Conservation (phyloP, 2,113 vertebrate species). For the Garra rufa region DNA sequence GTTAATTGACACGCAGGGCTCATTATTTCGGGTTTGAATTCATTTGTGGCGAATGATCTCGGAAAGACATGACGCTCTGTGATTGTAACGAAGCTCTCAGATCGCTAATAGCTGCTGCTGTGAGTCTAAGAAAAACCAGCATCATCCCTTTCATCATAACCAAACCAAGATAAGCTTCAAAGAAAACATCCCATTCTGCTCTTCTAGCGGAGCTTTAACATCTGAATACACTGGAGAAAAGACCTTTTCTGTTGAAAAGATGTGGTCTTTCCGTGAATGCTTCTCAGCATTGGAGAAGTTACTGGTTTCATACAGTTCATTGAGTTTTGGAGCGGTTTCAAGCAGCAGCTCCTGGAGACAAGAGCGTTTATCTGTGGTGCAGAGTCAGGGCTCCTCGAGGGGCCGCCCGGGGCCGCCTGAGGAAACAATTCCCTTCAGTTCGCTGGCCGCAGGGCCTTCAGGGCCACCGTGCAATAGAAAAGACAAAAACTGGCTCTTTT, state of each 20-base stretch:
- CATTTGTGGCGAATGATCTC: constrained; percentile 21
- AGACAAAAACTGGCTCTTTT: not conserved
- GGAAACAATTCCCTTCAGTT: constrained; percentile 61
- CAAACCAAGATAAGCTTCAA: not conserved
- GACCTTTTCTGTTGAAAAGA: too few species aligned
- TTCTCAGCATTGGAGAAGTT: not conserved
- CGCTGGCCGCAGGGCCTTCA: constrained; percentile 48
- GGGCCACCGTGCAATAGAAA: constrained; percentile 41
- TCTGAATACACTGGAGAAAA: constrained; percentile 2
- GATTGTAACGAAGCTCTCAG: constrained; percentile 23
- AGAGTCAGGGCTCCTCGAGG: constrained; percentile 73
- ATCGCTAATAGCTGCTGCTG: constrained; percentile 7
- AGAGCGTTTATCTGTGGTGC: constrained; percentile 69
- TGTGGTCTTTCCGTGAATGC: too few species aligned
- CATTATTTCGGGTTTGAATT: constrained; percentile 38
- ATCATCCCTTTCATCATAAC: constrained; percentile 7
- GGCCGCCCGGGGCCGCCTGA: constrained; percentile 72
- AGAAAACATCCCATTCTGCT: not conserved
- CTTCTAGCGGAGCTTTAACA: not conserved
- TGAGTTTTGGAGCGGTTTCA: constrained; percentile 59
- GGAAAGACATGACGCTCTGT: not conserved
- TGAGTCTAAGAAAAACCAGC: constrained; percentile 18
- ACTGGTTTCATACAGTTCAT: not conserved
- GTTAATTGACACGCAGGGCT: constrained; percentile 29
- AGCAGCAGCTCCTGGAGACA: constrained; percentile 64